Evolutionary conservation across 2,113 vertebrate species (phyloP), one percentile per base, ranked within the genome.

Genomic region (Pipra filicauda): DNA sequence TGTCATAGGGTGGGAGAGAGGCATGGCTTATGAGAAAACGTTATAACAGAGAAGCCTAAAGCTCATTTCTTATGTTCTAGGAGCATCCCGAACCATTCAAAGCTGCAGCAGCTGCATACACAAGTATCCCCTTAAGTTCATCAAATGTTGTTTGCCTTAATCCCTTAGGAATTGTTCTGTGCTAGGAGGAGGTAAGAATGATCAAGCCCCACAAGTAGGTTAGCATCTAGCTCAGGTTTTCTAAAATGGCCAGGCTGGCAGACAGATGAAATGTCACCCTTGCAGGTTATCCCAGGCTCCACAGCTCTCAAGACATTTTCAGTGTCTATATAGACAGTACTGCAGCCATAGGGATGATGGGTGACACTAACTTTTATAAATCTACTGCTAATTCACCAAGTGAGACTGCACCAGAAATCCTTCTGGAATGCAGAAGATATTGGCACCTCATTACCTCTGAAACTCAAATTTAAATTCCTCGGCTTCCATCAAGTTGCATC

Each of bases 1-100:
- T 7, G 17, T 15, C 51, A 43, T 4, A 4, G 8, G 9, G 11
- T 24, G 2, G 5, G 5, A 3, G 7, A 4, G 7, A 8, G 21
- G 3, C 26, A 21, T 1, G 20, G 9, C 5, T 67, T 28, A 43
- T 6, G 10, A 43, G 54, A 46, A 81, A 76, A 37, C 8, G 26
- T 43, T 30, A 26, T 20, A 62, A 52, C 37, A 48, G 30, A 28
- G 35, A 57, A 24, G 6, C 55, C 7, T 61, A 51, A 64, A 46
- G 31, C 35, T 44, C 62, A 30, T 20, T 39, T 52, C 16, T 39
- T 55, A 7, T 1, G 6, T 61, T 55, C 13, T 13, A 70, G 28
- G 52, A 61, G 33, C 4, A 0, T n/a, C 28, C 37, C 48, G 33
- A 64, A 48, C 17, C 39, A 51, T 66, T 80, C 51, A 46, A 77